Evolutionary conservation across 2,888 invertebrate species (phyloP).

Genomic region (Heliconius aoede): DNA sequence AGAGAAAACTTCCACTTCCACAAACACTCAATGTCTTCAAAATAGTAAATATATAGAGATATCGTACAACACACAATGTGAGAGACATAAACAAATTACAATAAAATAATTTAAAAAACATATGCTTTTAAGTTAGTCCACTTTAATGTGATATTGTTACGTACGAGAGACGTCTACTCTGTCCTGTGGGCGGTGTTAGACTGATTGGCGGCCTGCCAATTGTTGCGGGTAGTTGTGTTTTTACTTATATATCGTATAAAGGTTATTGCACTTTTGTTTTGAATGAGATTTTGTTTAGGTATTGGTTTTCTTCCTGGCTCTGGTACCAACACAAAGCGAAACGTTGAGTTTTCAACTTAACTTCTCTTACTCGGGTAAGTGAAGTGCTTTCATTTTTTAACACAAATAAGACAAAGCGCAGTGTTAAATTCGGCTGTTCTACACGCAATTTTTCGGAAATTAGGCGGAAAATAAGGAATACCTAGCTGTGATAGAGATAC

Average conservation of each 20-base stretch:
- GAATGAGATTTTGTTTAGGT: neutral
- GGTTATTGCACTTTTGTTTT: constrained; percentile 15
- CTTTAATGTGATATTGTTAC: constrained; percentile 4
- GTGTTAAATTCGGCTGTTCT: too few relatives aligned
- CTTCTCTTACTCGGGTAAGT: too few relatives aligned
- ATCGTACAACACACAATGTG: too few relatives aligned
- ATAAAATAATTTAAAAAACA: neutral
- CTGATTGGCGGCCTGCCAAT: constrained; percentile 41
- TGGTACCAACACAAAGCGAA: neutral
- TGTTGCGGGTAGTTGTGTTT: constrained; percentile 35
- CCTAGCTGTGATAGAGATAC: too few relatives aligned
- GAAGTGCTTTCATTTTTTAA: too few relatives aligned
- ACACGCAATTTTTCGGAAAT: too few relatives aligned
- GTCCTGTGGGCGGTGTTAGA: constrained; percentile 32
- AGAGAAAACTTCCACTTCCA: too few relatives aligned
- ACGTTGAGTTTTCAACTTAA: neutral
- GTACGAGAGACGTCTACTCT: constrained; percentile 32
- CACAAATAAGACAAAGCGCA: too few relatives aligned
- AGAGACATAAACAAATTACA: neutral
- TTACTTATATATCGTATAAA: constrained; percentile 19
- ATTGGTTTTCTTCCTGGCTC: neutral
- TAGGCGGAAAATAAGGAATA: too few relatives aligned
- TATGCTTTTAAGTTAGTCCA: neutral
- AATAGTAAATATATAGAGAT: too few relatives aligned
- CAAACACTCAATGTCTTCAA: too few relatives aligned